phyloP scores from a whole-genome alignment of 2,797 vertebrate species.

The Ctenochaetus hawaiiensis region DNA sequence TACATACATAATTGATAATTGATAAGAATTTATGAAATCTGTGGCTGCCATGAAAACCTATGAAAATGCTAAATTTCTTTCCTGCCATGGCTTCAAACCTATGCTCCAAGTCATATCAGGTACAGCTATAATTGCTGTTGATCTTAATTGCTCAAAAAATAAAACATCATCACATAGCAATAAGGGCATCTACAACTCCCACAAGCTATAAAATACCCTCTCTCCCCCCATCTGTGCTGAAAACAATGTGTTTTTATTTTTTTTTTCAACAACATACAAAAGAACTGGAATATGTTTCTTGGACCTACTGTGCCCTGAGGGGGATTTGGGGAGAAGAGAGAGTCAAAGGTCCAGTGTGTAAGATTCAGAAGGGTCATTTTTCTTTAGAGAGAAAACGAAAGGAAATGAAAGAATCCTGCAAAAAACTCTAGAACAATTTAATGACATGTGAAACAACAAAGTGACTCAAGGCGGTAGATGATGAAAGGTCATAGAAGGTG shows the following conservation, averaged over 20 bases:
- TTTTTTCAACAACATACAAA: background rate
- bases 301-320: background rate
- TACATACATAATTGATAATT: background rate
- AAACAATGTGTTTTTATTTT: background rate
- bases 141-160: background rate
- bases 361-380: background rate
- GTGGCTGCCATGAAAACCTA: background rate
- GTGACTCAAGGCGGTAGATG: background rate
- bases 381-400: background rate
- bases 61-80: background rate
- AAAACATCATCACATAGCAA: background rate
- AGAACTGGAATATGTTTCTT: background rate
- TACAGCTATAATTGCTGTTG: background rate
- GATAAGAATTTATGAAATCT: background rate
- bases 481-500: slow-evolving; percentile 10
- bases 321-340: background rate
- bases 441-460: slow-evolving; percentile 5
- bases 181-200: background rate
- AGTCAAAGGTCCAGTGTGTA: background rate
- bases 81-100: background rate
- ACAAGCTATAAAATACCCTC: background rate
- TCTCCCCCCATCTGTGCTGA: background rate
- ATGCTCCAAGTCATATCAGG: background rate
- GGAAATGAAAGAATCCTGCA: background rate
- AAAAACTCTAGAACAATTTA: background rate